Evolutionary conservation across 2,888 invertebrate species (phyloP).

Genomic region (Chydorus sphaericus): DNA sequence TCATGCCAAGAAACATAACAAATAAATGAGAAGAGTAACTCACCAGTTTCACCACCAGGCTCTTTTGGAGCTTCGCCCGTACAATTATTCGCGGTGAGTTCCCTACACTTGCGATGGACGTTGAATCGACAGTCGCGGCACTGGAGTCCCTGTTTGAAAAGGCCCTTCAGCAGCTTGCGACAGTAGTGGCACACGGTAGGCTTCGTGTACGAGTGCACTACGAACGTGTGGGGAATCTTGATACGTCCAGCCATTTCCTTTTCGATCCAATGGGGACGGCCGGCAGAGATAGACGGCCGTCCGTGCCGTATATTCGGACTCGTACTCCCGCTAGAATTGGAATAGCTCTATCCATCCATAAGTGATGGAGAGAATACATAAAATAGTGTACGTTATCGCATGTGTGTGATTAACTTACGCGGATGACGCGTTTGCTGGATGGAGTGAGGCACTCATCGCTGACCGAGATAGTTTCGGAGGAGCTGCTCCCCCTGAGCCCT

Average conservation of each 20-base stretch:
- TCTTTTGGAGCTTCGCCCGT: conserved; percentile 56
- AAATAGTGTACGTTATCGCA: no score
- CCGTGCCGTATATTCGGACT: conserved; percentile 10
- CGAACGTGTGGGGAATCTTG: conserved; percentile 80
- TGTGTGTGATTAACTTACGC: no score
- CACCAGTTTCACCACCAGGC: conserved; percentile 29
- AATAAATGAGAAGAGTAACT: neutral
- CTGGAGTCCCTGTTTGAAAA: conserved; percentile 92
- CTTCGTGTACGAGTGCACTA: conserved; percentile 87
- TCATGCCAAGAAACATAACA: conserved; percentile 18
- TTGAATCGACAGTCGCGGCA: conserved; percentile 96
- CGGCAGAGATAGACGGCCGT: conserved; percentile 32
- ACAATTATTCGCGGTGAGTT: conserved; percentile 78
- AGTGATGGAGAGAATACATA: neutral
- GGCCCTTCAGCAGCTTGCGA: conserved; percentile 83
- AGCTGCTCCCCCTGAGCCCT: conserved; percentile 40
- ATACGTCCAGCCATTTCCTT: conserved; percentile 44
- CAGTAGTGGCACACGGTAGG: conserved; percentile 94
- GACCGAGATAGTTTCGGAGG: conserved; percentile 59
- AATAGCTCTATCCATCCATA: neutral
- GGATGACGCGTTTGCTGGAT: no score
- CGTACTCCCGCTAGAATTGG: conserved; percentile 9
- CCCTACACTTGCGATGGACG: conserved; percentile 85
- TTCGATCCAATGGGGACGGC: conserved; percentile 53
- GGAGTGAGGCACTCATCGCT: conserved; percentile 34